Conservation (phyloP, 2,888 invertebrate genomes). For the Andrena camellia region DNA sequence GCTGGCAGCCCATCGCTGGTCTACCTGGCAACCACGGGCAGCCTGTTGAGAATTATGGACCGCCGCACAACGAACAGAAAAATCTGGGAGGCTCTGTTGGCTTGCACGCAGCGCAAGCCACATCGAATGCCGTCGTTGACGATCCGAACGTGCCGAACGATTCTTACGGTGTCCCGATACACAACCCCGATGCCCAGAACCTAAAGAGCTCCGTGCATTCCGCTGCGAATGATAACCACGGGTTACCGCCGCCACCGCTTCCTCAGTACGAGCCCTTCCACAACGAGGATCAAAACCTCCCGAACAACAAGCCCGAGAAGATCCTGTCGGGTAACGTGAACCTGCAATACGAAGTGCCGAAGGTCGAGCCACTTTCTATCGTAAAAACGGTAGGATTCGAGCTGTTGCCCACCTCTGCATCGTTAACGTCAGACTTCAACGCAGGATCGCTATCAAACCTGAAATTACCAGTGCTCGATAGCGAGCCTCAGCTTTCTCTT, state of each 20-base stretch:
- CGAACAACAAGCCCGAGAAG: conserved; percentile 1
- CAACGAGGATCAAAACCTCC: conserved; percentile 65
- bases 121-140: conserved; percentile 35
- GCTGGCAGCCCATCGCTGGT: conserved; percentile 94
- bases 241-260: conserved; percentile 81
- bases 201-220: conserved; percentile 79
- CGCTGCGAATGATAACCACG: conserved; percentile 73
- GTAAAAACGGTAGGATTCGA: conserved; percentile 74
- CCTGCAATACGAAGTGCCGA: conserved; percentile 64
- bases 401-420: conserved; percentile 69
- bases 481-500: conserved; percentile 51
- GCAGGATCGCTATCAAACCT: conserved; percentile 40
- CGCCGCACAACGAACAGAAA: conserved; percentile 75
- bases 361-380: conserved; percentile 64
- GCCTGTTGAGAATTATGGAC: conserved; percentile 72
- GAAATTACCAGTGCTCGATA: conserved; percentile 34
- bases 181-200: conserved; percentile 80
- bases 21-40: conserved; percentile 84
- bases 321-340: conserved; percentile 51
- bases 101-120: conserved; percentile 31
- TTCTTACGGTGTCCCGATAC: conserved; percentile 86
- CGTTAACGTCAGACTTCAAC: conserved; percentile 60
- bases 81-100: conserved; percentile 10
- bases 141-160: conserved; percentile 83
- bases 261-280: conserved; percentile 82